Evolutionary conservation across 2,113 vertebrate species (phyloP).

Genomic region (Phylloscopus trochilus): DNA sequence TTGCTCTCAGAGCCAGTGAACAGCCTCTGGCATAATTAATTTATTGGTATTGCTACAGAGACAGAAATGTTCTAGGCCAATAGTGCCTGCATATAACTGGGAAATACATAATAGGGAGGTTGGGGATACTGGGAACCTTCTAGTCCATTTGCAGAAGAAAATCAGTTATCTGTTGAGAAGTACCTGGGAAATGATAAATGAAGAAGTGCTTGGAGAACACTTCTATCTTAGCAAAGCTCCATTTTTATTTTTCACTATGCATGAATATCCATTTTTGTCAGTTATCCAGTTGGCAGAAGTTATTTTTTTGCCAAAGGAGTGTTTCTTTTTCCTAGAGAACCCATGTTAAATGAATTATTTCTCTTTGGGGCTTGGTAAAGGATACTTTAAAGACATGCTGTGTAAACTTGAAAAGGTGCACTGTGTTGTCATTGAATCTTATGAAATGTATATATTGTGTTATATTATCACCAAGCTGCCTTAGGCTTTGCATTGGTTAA

Average conservation of each 20-base stretch:
- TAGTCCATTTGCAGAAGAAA: neutral
- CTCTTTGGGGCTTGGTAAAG: neutral
- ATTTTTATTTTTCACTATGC: neutral
- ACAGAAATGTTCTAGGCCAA: conserved; percentile 1
- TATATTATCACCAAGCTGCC: neutral
- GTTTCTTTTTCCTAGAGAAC: conserved; percentile 8
- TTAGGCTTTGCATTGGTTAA: neutral
- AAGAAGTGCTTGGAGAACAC: neutral
- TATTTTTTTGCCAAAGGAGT: neutral
- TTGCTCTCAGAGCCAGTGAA: neutral
- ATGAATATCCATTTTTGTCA: neutral
- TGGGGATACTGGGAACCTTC: neutral
- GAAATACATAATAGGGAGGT: neutral
- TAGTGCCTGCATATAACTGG: neutral
- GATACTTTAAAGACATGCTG: neutral
- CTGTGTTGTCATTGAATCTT: neutral
- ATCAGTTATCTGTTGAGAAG: neutral
- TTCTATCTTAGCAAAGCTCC: neutral
- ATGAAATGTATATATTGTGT: neutral
- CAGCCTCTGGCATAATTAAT: conserved; percentile 17
- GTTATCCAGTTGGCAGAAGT: neutral
- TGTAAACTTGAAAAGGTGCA: neutral
- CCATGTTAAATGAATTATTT: neutral
- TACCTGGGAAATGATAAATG: neutral
- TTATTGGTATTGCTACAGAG: conserved; percentile 14